Percentiles rank a stretch among this genome's conserved stretches.
Conservation (phyloP, 2,888 invertebrate species). For the Colostygia pectinataria region DNA sequence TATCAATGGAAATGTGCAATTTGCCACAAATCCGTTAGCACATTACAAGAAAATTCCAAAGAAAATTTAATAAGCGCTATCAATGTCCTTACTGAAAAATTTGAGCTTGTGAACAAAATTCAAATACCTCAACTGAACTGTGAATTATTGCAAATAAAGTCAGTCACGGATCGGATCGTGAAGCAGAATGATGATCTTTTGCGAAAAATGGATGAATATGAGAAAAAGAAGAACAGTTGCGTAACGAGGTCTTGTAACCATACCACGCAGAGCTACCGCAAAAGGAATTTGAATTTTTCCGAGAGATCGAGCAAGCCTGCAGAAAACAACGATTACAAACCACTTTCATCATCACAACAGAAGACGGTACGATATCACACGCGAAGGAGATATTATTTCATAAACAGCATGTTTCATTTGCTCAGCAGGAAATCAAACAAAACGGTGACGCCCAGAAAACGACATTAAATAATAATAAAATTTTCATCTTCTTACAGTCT, state of each 20-base stretch:
- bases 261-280: slow-evolving; percentile 39
- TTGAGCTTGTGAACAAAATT: slow-evolving; percentile 66
- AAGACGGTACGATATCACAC: slow-evolving; percentile 49
- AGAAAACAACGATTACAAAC: slow-evolving; percentile 35
- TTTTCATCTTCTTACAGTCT: background rate
- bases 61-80: slow-evolving; percentile 45
- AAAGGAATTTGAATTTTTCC: slow-evolving; percentile 42
- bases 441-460: slow-evolving; percentile 29
- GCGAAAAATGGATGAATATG: slow-evolving; percentile 48
- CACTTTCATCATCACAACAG: slow-evolving; percentile 38
- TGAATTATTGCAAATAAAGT: slow-evolving; percentile 57
- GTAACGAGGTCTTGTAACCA: slow-evolving; percentile 26
- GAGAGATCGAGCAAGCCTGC: slow-evolving; percentile 31
- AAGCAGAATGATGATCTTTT: slow-evolving; percentile 63
- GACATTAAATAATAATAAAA: slow-evolving; percentile 21
- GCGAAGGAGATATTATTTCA: slow-evolving; percentile 48
- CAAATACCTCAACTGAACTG: slow-evolving; percentile 64
- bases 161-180: slow-evolving; percentile 50
- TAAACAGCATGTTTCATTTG: slow-evolving; percentile 55
- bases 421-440: slow-evolving; percentile 53
- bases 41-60: slow-evolving; percentile 31
- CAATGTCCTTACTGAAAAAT: slow-evolving; percentile 54
- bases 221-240: slow-evolving; percentile 34
- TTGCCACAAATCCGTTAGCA: slow-evolving; percentile 49
- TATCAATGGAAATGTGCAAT: slow-evolving; percentile 60